Conservation (phyloP, 1,140 invertebrate genomes). For the Euura saliciscinereae region DNA sequence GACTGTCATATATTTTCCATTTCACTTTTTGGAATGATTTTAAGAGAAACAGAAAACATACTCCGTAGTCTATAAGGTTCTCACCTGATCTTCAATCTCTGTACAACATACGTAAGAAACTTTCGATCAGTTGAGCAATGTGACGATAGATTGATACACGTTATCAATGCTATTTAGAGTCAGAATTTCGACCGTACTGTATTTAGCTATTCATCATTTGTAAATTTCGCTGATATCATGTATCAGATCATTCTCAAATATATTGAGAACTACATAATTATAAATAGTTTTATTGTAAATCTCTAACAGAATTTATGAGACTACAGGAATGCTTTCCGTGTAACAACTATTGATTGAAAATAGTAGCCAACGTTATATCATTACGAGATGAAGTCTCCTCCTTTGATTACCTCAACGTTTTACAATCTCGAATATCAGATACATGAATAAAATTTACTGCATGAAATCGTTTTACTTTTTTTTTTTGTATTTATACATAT, state of each 20-base stretch:
- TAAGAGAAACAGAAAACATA: background rate
- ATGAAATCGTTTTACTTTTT: background rate
- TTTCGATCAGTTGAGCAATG: background rate
- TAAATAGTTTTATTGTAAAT: too few species aligned
- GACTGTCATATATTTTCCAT: background rate
- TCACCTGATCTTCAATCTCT: background rate
- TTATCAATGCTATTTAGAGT: background rate
- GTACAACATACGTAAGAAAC: background rate
- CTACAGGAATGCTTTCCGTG: background rate
- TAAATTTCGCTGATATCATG: too few species aligned
- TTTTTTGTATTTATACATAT: background rate
- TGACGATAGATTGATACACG: background rate
- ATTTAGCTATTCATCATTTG: background rate
- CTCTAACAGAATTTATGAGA: background rate
- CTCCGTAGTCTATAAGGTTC: background rate
- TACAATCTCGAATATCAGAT: background rate
- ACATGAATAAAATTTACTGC: background rate
- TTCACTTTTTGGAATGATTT: background rate
- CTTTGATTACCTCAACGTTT: background rate
- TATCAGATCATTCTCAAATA: too few species aligned
- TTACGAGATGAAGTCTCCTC: background rate
- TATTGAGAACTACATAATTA: too few species aligned
- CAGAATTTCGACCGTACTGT: background rate
- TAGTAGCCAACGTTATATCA: background rate
- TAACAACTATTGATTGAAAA: background rate